These are phyloP conservation scores for Eretmocerus hayati DNA, from an alignment of 2,888 invertebrate genomes.

Conservation along the genomic window DNA sequence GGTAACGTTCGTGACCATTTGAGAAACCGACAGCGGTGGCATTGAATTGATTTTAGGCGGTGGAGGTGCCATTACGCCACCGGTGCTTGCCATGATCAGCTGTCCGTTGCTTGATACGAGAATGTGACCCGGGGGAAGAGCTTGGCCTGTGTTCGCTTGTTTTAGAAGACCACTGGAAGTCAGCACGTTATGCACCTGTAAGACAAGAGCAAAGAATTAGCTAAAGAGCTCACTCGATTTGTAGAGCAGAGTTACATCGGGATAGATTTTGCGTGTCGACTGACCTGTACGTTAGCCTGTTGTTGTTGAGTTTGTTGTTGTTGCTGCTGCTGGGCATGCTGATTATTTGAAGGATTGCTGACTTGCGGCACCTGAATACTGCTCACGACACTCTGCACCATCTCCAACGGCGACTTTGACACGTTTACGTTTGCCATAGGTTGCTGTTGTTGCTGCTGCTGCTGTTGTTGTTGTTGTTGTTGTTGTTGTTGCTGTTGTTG, in stretches of 20 bases:
- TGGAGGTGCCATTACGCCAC: slow-evolving; percentile 59
- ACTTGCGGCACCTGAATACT: slow-evolving; percentile 56
- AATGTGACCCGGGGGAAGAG: slow-evolving; percentile 60
- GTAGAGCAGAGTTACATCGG: no score
- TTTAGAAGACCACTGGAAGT: slow-evolving; percentile 46
- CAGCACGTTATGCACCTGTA: slow-evolving; percentile 40
- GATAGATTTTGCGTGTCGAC: neutral
- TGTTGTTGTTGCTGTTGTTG: slow-evolving; percentile 28
- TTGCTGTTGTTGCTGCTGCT: slow-evolving; percentile 26
- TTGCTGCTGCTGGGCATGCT: slow-evolving; percentile 28
- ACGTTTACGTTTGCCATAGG: slow-evolving; percentile 44
- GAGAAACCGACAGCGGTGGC: slow-evolving; percentile 58
- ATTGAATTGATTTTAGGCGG: slow-evolving; percentile 50
- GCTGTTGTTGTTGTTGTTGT: slow-evolving; percentile 38
- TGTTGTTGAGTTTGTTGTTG: slow-evolving; percentile 33
- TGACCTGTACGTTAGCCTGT: slow-evolving; percentile 24
- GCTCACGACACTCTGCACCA: slow-evolving; percentile 71
- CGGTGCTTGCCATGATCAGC: slow-evolving; percentile 59
- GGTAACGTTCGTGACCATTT: slow-evolving; percentile 60
- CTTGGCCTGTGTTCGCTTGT: slow-evolving; percentile 46
- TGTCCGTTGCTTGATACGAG: slow-evolving; percentile 72
- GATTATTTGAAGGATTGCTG: slow-evolving; percentile 34
- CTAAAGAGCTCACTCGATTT: neutral
- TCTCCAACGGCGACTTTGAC: slow-evolving; percentile 63
- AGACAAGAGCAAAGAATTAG: neutral